Percentiles rank a stretch among this genome's conserved stretches.
Evolutionary conservation across 2,113 vertebrate genomes (phyloP).

Genomic region (Aleadryas rufinucha): DNA sequence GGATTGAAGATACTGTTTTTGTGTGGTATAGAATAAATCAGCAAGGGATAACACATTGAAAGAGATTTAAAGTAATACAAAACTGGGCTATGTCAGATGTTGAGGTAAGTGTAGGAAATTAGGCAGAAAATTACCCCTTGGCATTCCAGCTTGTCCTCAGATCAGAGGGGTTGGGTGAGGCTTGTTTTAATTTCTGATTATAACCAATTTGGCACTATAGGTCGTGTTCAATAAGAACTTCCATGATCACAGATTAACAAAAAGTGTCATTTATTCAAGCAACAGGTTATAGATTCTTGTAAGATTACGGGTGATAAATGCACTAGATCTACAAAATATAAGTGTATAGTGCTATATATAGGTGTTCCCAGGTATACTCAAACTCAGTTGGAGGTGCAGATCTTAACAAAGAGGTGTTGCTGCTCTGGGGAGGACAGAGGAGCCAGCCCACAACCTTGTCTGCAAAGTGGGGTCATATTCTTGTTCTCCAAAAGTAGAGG

Average conservation of each 20-base stretch:
- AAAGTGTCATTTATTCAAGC: not conserved
- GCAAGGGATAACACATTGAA: not conserved
- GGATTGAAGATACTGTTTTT: not conserved
- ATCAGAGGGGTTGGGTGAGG: not conserved
- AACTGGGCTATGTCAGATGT: not conserved
- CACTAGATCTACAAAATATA: not conserved
- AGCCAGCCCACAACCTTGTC: not conserved
- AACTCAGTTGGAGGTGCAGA: not conserved
- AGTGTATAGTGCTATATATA: no score
- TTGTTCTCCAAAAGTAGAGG: not conserved
- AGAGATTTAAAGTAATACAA: not conserved
- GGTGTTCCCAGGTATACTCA: not conserved
- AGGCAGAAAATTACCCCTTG: not conserved
- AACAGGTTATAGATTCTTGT: not conserved
- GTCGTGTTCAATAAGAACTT: not conserved
- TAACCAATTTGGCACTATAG: not conserved
- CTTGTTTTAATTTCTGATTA: not conserved
- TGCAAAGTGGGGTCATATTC: not conserved
- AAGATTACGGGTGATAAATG: fast-evolving
- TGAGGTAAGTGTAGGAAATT: not conserved
- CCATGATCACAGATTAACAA: no score
- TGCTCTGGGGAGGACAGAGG: not conserved
- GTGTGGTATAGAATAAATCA: not conserved
- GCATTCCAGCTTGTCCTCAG: not conserved
- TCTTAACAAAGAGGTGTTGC: not conserved